Conservation (phyloP, 2,888 invertebrate species). For the Mesorhabditis spiculigera region DNA sequence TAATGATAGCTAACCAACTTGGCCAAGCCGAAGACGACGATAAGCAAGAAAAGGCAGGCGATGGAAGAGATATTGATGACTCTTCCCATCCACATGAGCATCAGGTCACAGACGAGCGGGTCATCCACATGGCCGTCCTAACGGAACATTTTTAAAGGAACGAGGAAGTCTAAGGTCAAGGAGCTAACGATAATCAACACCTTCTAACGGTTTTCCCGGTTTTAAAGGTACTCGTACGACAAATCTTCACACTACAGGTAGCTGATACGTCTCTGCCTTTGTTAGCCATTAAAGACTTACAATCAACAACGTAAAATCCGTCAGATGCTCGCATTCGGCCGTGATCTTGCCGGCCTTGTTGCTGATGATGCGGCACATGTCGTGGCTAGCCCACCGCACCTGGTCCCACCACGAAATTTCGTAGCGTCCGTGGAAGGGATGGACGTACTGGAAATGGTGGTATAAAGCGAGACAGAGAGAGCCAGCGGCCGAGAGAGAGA, state of each 20-base stretch:
- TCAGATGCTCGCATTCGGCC: conserved; percentile 39
- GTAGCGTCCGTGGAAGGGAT: conserved; percentile 28
- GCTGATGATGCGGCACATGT: conserved; percentile 20
- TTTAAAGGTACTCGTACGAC: neutral
- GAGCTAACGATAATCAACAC: conserved; percentile 5
- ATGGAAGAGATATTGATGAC: conserved; percentile 21
- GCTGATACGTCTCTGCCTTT: neutral
- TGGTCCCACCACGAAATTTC: conserved; percentile 33
- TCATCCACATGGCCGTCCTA: conserved; percentile 22
- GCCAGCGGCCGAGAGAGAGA: too few relatives aligned
- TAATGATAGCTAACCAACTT: conserved; percentile 20
- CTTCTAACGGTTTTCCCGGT: neutral
- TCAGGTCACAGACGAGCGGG: conserved; percentile 22
- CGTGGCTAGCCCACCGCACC: conserved; percentile 21
- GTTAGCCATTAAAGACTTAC: conserved; percentile 11
- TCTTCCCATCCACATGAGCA: conserved; percentile 19
- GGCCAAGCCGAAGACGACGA: conserved; percentile 10
- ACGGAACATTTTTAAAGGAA: neutral
- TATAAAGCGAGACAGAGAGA: neutral
- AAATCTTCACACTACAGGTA: neutral
- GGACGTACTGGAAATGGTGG: conserved; percentile 18
- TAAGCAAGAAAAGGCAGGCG: conserved; percentile 18
- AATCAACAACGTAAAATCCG: conserved; percentile 42
- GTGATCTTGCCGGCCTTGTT: conserved; percentile 21
- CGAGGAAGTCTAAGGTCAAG: neutral